Evolutionary conservation across 2,797 vertebrate species (phyloP).

Genomic region (Micropoecilia bifurca): DNA sequence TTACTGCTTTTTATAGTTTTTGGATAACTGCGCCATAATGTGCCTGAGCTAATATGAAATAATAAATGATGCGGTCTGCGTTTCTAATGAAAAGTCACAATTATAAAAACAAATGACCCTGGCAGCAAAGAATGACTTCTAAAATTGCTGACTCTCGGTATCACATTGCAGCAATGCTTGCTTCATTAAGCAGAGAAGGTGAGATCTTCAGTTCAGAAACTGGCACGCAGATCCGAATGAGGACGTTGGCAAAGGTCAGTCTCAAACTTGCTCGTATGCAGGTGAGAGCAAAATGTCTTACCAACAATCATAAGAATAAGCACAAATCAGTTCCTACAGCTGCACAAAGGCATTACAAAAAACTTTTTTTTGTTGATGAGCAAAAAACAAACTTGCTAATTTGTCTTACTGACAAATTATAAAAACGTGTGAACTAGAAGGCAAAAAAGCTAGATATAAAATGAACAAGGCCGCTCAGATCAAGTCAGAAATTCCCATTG

Average conservation of each 20-base stretch:
- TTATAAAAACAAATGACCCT: slow-evolving; percentile 72
- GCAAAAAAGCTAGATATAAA: not conserved
- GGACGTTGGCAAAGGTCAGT: slow-evolving; percentile 69
- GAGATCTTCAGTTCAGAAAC: slow-evolving; percentile 61
- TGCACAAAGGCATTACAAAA: slow-evolving; percentile 23
- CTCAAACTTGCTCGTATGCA: slow-evolving; percentile 45
- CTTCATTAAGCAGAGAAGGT: slow-evolving; percentile 76
- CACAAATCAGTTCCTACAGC: slow-evolving; percentile 22
- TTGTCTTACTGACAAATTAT: not conserved
- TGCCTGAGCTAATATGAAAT: slow-evolving; percentile 20
- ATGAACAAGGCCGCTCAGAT: not conserved
- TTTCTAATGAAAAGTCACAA: slow-evolving; percentile 55
- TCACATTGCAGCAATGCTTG: slow-evolving; percentile 51
- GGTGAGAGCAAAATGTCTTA: slow-evolving; percentile 39
- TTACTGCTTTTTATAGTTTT: not conserved
- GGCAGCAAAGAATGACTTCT: slow-evolving; percentile 62
- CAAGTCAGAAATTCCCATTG: not conserved
- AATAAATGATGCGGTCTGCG: slow-evolving; percentile 37
- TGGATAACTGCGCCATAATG: slow-evolving; percentile 14
- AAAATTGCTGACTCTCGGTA: slow-evolving; percentile 67
- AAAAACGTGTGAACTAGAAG: not conserved
- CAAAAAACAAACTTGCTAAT: not conserved
- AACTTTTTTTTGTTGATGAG: not conserved
- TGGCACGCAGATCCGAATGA: slow-evolving; percentile 57
- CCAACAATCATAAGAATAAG: slow-evolving; percentile 26